Conservation (phyloP, 2,113 vertebrate genomes). For the Camelus bactrianus region DNA sequence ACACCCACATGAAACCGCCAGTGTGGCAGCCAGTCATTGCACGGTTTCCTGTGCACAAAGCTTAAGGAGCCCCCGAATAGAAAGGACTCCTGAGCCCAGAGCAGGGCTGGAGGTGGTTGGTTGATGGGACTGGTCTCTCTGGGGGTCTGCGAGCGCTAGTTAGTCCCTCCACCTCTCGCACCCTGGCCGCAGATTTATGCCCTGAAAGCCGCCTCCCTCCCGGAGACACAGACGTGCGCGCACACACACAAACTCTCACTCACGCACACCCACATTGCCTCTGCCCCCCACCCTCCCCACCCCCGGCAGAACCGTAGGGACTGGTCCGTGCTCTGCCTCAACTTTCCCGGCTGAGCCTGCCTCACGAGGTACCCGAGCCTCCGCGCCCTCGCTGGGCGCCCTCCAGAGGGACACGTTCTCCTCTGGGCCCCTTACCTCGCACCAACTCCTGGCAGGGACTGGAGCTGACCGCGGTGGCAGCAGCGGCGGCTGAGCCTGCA, state of each 20-base stretch:
- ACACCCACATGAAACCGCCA: conserved; percentile 59
- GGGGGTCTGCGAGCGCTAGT: not conserved
- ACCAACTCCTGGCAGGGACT: conserved; percentile 67
- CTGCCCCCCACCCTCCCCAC: conserved; percentile 59
- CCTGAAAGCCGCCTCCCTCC: not conserved
- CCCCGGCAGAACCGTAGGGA: not conserved
- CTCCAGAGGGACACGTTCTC: conserved; percentile 43
- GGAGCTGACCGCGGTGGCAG: conserved; percentile 71
- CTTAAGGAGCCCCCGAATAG: not conserved
- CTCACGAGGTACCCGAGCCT: conserved; percentile 8
- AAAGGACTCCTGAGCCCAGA: not conserved
- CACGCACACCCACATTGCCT: conserved; percentile 51
- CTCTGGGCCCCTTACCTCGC: conserved; percentile 84
- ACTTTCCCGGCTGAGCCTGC: conserved; percentile 64
- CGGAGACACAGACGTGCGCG: not conserved
- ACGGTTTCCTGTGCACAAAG: conserved; percentile 60
- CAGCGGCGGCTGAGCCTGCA: conserved; percentile 55
- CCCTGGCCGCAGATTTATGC: not conserved
- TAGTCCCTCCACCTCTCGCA: not conserved
- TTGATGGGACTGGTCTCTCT: not conserved
- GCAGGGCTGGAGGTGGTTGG: conserved; percentile 21
- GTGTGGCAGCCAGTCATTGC: conserved; percentile 17
- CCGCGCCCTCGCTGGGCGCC: conserved; percentile 45
- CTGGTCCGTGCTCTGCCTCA: conserved; percentile 41
- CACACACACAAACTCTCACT: conserved; percentile 33